Evolutionary conservation across 2,113 vertebrate genomes (phyloP), one percentile per base, ranked within the genome.

Genomic region (Noctilio leporinus): DNA sequence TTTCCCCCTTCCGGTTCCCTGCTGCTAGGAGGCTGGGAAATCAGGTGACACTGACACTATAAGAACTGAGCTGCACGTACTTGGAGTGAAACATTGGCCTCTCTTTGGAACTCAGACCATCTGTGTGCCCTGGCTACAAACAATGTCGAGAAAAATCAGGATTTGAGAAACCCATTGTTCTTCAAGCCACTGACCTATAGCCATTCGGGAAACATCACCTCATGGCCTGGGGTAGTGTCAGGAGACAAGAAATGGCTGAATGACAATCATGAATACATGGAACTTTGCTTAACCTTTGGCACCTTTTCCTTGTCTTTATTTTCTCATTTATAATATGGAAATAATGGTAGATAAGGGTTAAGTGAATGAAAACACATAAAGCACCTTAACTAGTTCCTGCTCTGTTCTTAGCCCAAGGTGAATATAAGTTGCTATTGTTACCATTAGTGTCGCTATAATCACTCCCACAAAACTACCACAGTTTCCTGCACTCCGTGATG

Each of bases 1-100:
- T 24, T 28, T n/a, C 15, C 4, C 7, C 20, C 49, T 67, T 12
- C 24, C n/a, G 51, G 3, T 35, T 51, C 62, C 57, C 59, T 14
- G 35, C 45, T 65, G 45, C 51, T 38, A 64, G 72, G 19, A 9
- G 8, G 26, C 65, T 35, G 35, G 89, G 49, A 24, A n/a, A 1
- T 12, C n/a, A 57, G 30, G 75, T 55, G 20, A 17, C 30, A 4
- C 2, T 11, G 0, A 20, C 16, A 4, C 22, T 10, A 0, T 15
- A 26, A 51, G 22, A 55, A n/a, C 33, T 28, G 22, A n/a, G n/a
- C 30, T 30, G 10, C 3, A 33, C 20, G 26, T 14, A 6, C 7
- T 28, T 26, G 40, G 53, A 62, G n/a, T 45, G 35, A 81, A 75
- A 35, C 28, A 20, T 15, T 24, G 30, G 22, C n/a, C 20, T 83